phyloP scores from a whole-genome alignment of 2,797 vertebrate species.

The Morus bassanus region DNA sequence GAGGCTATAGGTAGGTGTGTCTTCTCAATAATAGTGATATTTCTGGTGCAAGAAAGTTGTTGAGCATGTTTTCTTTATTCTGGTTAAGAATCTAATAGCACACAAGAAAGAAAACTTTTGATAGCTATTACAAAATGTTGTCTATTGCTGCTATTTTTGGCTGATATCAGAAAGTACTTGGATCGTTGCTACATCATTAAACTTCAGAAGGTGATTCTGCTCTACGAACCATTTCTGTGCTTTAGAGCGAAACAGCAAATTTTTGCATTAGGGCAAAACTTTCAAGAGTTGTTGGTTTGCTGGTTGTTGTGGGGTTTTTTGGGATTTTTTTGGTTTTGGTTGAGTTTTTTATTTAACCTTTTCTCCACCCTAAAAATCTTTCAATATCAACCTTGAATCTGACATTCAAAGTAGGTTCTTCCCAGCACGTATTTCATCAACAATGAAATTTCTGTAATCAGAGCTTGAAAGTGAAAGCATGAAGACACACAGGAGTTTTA shows the following conservation, averaged over 20 bases:
- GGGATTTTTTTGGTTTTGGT: no score
- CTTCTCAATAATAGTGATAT: not conserved
- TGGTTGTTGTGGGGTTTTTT: no score
- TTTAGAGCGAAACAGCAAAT: not conserved
- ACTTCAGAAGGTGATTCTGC: not conserved
- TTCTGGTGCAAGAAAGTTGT: not conserved
- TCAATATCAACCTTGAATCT: not conserved
- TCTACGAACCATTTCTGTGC: not conserved
- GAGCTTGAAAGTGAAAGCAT: not conserved
- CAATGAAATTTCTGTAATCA: not conserved
- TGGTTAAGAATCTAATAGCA: not conserved
- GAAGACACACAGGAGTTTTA: not conserved
- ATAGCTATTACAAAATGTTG: not conserved
- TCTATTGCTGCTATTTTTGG: not conserved
- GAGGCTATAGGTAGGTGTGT: not conserved
- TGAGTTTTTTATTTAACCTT: not conserved
- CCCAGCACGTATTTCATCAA: not conserved
- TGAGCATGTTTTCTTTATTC: not conserved
- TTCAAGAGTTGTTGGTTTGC: not conserved
- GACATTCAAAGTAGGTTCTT: not conserved
- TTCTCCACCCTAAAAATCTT: not conserved
- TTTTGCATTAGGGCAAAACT: not conserved
- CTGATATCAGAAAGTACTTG: not conserved
- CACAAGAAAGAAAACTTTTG: not conserved
- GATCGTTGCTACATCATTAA: not conserved